Evolutionary conservation across 2,888 invertebrate species (phyloP), one percentile per base, ranked within the genome.

Genomic region (Muschampia plurimacula): DNA sequence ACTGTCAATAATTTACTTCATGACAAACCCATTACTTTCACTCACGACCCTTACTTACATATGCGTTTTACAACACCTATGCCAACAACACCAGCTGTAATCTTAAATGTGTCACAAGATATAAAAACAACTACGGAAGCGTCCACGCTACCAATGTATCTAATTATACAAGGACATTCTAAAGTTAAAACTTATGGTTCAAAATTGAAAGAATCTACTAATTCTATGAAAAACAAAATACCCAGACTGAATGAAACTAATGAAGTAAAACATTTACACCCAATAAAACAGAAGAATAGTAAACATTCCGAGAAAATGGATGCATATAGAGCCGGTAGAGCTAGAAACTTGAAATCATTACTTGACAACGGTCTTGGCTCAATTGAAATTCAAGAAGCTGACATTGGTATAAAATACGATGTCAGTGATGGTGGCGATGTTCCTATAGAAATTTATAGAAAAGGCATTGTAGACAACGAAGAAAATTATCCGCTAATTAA

Each of bases 111-210:
- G 12, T 74, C 73, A 65, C 84, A 89, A 75, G 84, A 84, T 69
- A 69, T 74, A n/a, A 86, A 84, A 76, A 77, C 84, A 55, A 84
- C 89, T 32, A 88, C 88, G 7, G 91, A 90, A 80, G 95, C 95
- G 77, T 95, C 96, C 0, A 89, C 92, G 2, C 95, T 96, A 69
- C 96, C 97, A 0, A 89, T 96, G 95, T 97, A 97, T 82, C 92
- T 97, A 36, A 97, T 97, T 41, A 97, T 97, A 79, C 97, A 97
- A 87, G 97, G 97, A 0, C 97, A 97, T 85, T 97, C 97, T 0
- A 97, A 97, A 90, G 97, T 97, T 0, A 97, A 97, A 90, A 97
- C 97, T 0, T 97, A 97, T 82, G 96, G 97, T 13, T 96, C 97
- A 0, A 95, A 95, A 75, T 95, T 95, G 73, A 89, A 89, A 80